These are phyloP conservation scores for Rotaria socialis DNA, from an alignment of 2,888 invertebrate genomes.

Conservation along the genomic window DNA sequence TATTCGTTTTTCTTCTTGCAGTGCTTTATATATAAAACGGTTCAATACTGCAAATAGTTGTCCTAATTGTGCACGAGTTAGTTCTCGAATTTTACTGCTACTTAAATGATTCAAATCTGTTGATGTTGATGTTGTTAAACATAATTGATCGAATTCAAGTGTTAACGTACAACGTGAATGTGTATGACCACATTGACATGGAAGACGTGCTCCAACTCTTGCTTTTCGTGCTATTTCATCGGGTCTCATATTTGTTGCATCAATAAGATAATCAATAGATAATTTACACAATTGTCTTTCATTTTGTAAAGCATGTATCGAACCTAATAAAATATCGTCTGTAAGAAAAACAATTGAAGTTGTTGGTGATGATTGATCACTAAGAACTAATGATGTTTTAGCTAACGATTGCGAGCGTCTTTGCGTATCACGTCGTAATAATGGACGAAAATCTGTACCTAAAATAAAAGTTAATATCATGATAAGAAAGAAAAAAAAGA, in stretches of 20 bases:
- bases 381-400: background rate
- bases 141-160: background rate
- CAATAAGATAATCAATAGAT: constrained; percentile 40
- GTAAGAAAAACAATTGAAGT: constrained; percentile 28
- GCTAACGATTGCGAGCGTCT: background rate
- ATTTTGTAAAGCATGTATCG: constrained; percentile 38
- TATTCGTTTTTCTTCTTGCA: constrained; percentile 28
- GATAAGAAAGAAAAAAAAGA: background rate
- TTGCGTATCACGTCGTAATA: background rate
- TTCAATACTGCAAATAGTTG: constrained; percentile 41
- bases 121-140: background rate
- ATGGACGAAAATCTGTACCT: background rate
- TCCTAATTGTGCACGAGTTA: background rate
- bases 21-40: constrained; percentile 39
- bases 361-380: background rate
- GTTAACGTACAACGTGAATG: constrained; percentile 41
- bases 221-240: constrained; percentile 36
- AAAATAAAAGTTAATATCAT: background rate
- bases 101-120: background rate
- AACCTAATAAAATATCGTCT: constrained; percentile 41
- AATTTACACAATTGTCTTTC: constrained; percentile 45
- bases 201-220: constrained; percentile 37
- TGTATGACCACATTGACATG: constrained; percentile 41
- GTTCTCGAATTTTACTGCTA: background rate
- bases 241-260: constrained; percentile 43